Evolutionary conservation across 92 coral and sea anemone genomes (phyloP), one percentile per base, ranked within the genome.

Genomic region (Umimayanthus kanabou): DNA sequence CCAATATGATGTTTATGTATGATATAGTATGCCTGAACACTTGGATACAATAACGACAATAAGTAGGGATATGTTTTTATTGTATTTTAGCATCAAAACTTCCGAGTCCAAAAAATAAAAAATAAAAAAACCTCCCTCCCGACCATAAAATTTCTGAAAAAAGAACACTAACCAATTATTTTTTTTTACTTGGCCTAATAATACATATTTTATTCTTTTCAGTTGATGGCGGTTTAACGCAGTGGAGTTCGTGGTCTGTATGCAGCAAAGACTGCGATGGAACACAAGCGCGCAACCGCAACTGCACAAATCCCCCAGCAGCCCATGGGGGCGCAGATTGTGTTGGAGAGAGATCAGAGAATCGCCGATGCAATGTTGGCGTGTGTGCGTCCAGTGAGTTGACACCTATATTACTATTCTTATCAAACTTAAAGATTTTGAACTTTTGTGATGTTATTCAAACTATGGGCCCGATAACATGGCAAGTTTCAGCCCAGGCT

Each of bases 191-290:
- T n/a, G n/a, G n/a, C n/a, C n/a, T 11, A 47, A 11, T 9, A 29
- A 29, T 29, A 71, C 30, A 1, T 15, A 14, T 71, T n/a, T 29
- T 37, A 9, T 28, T 37, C 18, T 25, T n/a, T 26, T 73, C 43
- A 83, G 87, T 83, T 28, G 26, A 83, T 83, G 87, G 87, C 4
- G 64, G 78, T 1, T 47, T 83, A n/a, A 67, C 87, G 16, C 30
- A 42, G 37, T 83, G 87, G 87, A 83, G 87, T 70, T 70, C 66
- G 5, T 83, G 87, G 87, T 15, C 66, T 9, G 25, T 6, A 15
- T 83, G 87, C 65, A 83, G 40, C 22, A 83, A 83, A 43, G 13
- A 74, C 2, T 83, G 87, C 45, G 87, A 83, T 20, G 78, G 87
- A 18, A 70, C 78, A 16, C 87, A 83, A 83, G 26, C 78, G 29